phyloP scores from a whole-genome alignment of 2,888 invertebrate species.

The Agriopis leucophaearia region DNA sequence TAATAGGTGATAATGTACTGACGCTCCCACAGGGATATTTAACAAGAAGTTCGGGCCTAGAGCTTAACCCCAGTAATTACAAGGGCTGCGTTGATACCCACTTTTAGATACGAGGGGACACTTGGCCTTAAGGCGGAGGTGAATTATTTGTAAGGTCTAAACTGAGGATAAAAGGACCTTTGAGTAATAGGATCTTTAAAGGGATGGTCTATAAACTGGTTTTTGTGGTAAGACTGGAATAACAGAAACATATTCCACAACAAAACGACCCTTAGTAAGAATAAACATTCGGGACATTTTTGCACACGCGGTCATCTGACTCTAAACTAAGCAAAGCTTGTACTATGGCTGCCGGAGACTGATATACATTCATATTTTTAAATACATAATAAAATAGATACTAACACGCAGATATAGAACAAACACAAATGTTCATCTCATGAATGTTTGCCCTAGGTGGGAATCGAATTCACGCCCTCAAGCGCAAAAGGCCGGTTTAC shows the following conservation, averaged over 20 bases:
- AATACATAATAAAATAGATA: too few species aligned
- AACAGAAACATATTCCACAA: not conserved
- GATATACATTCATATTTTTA: too few species aligned
- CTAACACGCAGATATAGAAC: too few species aligned
- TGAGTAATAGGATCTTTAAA: constrained; percentile 18
- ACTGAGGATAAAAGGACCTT: constrained; percentile 27
- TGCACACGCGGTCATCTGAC: too few species aligned
- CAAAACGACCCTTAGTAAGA: not conserved
- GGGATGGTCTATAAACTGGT: not conserved
- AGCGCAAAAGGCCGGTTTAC: too few species aligned
- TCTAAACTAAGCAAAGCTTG: too few species aligned
- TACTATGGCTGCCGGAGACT: too few species aligned
- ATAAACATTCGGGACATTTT: too few species aligned
- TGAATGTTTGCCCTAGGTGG: too few species aligned
- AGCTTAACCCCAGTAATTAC: constrained; percentile 80
- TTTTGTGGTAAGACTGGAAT: not conserved
- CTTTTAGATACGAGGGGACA: constrained; percentile 53
- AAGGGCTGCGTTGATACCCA: constrained; percentile 70
- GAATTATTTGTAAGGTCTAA: constrained; percentile 53
- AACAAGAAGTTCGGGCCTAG: constrained; percentile 78
- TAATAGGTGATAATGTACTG: constrained; percentile 74
- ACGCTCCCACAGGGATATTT: constrained; percentile 74
- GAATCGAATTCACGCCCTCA: too few species aligned
- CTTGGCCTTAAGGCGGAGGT: constrained; percentile 52
- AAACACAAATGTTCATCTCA: too few species aligned